A percentile compares a stretch with the other conserved stretches of the same genome.
Conservation (phyloP, 2,113 vertebrate genomes). For the Sander vitreus region DNA sequence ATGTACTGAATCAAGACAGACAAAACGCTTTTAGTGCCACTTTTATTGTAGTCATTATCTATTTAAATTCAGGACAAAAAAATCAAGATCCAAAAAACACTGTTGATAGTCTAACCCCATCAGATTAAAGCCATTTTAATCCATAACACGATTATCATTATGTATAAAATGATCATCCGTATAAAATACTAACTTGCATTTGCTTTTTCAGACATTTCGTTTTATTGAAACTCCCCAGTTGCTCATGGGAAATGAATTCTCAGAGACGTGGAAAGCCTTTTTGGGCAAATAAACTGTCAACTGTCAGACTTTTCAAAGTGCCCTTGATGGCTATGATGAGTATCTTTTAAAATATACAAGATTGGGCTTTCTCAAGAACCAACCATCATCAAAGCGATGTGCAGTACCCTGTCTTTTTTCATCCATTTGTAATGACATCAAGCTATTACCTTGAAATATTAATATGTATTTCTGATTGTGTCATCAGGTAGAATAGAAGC, state of each 20-base stretch:
- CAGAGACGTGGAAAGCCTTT: conserved; percentile 19
- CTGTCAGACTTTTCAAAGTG: conserved; percentile 34
- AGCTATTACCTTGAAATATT: conserved; percentile 58
- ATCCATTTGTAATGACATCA: conserved; percentile 6
- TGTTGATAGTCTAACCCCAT: not conserved
- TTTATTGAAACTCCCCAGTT: not conserved
- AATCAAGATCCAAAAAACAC: not conserved
- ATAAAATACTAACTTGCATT: not conserved
- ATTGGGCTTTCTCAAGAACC: conserved; percentile 15
- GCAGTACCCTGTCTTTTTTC: conserved; percentile 10
- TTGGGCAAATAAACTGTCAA: not conserved
- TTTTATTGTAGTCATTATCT: conserved; percentile 3
- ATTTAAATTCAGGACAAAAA: not conserved
- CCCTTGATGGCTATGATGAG: conserved; percentile 19
- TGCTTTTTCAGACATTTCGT: not conserved
- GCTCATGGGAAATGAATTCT: conserved; percentile 2
- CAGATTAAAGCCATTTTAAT: fast-evolving
- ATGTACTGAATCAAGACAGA: conserved; percentile 15
- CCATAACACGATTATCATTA: not conserved
- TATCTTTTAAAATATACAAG: conserved; percentile 17
- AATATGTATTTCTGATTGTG: conserved; percentile 30
- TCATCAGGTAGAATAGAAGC: not conserved
- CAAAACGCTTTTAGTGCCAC: not conserved
- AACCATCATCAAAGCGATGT: conserved; percentile 9
- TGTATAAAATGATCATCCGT: not conserved